Percentiles rank a stretch among this genome's conserved stretches.
Evolutionary conservation across 2,888 invertebrate genomes (phyloP).

Genomic region (Heliconius ethilla): DNA sequence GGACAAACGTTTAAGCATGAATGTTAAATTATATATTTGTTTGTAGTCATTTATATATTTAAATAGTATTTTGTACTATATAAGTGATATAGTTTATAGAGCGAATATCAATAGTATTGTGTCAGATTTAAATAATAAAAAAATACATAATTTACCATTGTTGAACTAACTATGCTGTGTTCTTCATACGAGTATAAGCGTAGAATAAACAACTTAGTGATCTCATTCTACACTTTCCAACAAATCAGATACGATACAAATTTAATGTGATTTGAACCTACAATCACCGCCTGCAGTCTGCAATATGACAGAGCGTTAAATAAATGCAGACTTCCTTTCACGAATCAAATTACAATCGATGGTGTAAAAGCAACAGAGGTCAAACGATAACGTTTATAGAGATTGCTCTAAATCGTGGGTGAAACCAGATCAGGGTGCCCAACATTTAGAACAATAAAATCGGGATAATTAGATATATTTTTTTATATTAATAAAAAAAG

Average conservation of each 20-base stretch:
- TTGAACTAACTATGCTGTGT: background rate
- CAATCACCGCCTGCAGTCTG: background rate
- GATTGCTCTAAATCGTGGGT: conserved; percentile 32
- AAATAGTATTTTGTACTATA: too few relatives aligned
- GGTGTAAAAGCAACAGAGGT: conserved; percentile 24
- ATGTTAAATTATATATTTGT: too few relatives aligned
- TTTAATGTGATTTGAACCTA: background rate
- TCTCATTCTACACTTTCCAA: background rate
- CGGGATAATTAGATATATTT: background rate
- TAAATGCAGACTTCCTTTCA: conserved; percentile 1
- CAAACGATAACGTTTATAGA: conserved; percentile 32
- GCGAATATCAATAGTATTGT: too few relatives aligned
- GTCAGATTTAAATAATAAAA: too few relatives aligned
- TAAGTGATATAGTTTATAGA: too few relatives aligned
- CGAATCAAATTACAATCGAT: conserved; percentile 19
- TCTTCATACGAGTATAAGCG: background rate
- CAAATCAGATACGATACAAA: background rate
- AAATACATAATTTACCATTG: too few relatives aligned
- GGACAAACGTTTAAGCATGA: too few relatives aligned
- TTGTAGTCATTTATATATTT: too few relatives aligned
- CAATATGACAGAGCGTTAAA: background rate
- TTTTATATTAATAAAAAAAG: background rate
- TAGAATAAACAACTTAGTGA: background rate
- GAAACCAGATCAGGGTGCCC: conserved; percentile 5
- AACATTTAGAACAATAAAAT: background rate